Conservation (phyloP, 2,888 invertebrate genomes). For the Bibio marci region DNA sequence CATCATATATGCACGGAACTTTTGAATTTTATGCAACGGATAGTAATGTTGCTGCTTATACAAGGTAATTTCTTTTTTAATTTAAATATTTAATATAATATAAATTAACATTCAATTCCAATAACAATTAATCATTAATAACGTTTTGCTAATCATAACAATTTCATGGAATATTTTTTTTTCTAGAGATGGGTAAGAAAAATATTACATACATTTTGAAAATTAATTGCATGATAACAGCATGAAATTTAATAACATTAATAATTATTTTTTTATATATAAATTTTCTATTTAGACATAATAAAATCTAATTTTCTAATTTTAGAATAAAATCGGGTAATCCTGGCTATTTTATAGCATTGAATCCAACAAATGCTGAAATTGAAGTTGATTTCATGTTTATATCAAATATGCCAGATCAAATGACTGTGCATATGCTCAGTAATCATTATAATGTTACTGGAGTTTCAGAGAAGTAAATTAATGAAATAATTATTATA, state of each 20-base stretch:
- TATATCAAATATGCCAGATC: constrained; percentile 33
- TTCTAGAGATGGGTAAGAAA: neutral
- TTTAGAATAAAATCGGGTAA: constrained; percentile 52
- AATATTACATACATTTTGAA: too few relatives aligned
- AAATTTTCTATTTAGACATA: too few relatives aligned
- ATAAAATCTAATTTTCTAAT: too few relatives aligned
- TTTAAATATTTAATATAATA: constrained; percentile 1
- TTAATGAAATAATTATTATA: neutral
- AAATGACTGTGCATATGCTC: constrained; percentile 39
- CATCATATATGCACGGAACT: constrained; percentile 48
- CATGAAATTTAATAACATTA: too few relatives aligned
- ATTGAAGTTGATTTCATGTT: constrained; percentile 37
- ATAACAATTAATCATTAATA: neutral
- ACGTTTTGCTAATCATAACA: neutral
- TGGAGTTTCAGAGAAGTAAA: constrained; percentile 16
- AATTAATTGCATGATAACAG: constrained; percentile 2
- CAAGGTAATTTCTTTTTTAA: constrained; percentile 54
- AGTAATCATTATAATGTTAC: constrained; percentile 34
- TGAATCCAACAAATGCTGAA: constrained; percentile 39
- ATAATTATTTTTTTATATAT: too few relatives aligned
- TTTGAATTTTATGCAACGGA: constrained; percentile 27
- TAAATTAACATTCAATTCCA: neutral
- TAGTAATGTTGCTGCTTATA: constrained; percentile 43
- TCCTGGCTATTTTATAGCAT: constrained; percentile 56
- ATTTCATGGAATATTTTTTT: neutral